These are phyloP conservation scores for Aplidium turbinatum DNA, from an alignment of 23 tunicate genomes.

Conservation along the genomic window DNA sequence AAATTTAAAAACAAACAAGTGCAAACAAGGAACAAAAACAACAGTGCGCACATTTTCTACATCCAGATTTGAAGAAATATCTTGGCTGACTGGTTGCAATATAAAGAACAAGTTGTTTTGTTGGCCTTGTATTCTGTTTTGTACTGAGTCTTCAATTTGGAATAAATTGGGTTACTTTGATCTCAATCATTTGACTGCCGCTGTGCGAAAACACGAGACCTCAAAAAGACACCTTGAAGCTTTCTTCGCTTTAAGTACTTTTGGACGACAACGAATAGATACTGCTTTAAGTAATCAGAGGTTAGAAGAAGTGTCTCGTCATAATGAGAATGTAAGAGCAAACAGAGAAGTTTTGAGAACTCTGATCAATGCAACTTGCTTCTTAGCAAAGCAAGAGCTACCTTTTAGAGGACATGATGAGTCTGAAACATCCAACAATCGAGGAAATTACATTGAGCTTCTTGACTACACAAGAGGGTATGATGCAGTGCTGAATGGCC, in stretches of 20 bases:
- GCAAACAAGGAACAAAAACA: neutral
- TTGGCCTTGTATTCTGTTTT: slow-evolving; percentile 1
- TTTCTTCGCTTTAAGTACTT: neutral
- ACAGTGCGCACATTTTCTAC: slow-evolving; percentile 2
- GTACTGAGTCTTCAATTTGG: neutral
- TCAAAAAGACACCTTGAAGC: slow-evolving; percentile 6
- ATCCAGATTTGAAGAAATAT: neutral
- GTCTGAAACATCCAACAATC: too few relatives aligned
- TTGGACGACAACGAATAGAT: slow-evolving; percentile 8
- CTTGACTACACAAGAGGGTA: slow-evolving; percentile 10
- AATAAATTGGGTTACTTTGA: slow-evolving; percentile 7
- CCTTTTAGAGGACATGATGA: slow-evolving; percentile 9
- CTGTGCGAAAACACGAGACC: slow-evolving; percentile 2
- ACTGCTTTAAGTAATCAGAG: slow-evolving; percentile 20
- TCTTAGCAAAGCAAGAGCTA: slow-evolving; percentile 1
- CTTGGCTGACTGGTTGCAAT: neutral
- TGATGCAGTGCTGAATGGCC: slow-evolving; percentile 2
- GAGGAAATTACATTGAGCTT: slow-evolving; percentile 8
- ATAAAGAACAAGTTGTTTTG: slow-evolving; percentile 3
- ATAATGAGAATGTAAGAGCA: slow-evolving; percentile 8
- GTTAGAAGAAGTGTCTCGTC: neutral
- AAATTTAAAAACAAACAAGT: neutral
- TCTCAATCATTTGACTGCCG: neutral
- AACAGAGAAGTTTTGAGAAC: slow-evolving; percentile 6
- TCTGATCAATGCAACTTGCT: slow-evolving; percentile 1